A percentile compares a stretch with the other conserved stretches of the same genome.
Evolutionary conservation across 2,888 invertebrate genomes (phyloP).

Genomic region (Drosophila barbarae): DNA sequence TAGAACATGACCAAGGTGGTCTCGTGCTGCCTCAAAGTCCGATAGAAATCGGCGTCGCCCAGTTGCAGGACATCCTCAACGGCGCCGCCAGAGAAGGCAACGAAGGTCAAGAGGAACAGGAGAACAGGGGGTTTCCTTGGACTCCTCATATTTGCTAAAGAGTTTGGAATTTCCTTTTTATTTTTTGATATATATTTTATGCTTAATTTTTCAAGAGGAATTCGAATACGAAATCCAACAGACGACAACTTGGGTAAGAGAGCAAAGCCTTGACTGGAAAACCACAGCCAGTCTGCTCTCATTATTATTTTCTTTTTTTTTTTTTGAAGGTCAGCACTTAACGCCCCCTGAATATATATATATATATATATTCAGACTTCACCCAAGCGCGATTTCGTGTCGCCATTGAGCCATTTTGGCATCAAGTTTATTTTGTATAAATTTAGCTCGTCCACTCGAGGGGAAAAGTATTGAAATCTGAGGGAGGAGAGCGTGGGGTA

Average conservation of each 20-base stretch:
- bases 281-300: not conserved
- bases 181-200: not conserved
- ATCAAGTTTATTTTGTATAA: constrained; percentile 39
- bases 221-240: not conserved
- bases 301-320: not conserved
- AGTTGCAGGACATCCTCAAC: constrained; percentile 90
- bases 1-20: constrained; percentile 96
- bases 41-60: constrained; percentile 87
- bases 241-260: not conserved
- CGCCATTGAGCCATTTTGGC: constrained; percentile 37
- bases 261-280: constrained; percentile 3
- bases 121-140: constrained; percentile 52
- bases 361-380: not conserved
- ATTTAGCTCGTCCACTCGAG: constrained; percentile 22
- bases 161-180: constrained; percentile 18
- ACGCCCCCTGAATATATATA: not conserved
- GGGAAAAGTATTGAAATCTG: constrained; percentile 3
- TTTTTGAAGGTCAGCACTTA: constrained; percentile 15
- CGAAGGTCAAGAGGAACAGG: constrained; percentile 48
- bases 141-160: not conserved
- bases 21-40: constrained; percentile 86
- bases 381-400: constrained; percentile 17
- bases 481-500: not conserved
- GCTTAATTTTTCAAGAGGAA: not conserved
- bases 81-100: constrained; percentile 57